Evolutionary conservation across 2,113 vertebrate genomes (phyloP).

Genomic region (Lasiurus cinereus): DNA sequence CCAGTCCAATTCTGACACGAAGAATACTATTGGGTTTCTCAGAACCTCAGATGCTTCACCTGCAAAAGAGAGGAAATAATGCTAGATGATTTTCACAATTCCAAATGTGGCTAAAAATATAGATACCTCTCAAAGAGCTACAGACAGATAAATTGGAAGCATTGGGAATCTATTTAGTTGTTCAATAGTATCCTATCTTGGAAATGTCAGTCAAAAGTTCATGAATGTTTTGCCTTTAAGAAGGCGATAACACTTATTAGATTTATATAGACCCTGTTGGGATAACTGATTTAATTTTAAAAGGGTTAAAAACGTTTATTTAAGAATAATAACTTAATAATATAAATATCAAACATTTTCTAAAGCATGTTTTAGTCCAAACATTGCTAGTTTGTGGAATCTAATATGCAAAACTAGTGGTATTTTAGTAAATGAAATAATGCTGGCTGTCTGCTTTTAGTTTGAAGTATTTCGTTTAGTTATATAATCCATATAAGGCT

Average conservation of each 20-base stretch:
- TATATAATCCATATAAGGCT: background rate
- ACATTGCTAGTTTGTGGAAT: conserved; percentile 34
- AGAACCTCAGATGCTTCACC: background rate
- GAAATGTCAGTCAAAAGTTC: background rate
- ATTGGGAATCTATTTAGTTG: background rate
- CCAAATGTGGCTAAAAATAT: background rate
- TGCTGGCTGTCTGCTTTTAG: background rate
- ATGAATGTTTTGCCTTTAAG: conserved; percentile 14
- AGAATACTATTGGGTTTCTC: background rate
- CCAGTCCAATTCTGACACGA: background rate
- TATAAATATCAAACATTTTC: conserved; percentile 34
- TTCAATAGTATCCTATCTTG: background rate
- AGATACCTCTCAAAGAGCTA: background rate
- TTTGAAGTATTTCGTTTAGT: conserved; percentile 14
- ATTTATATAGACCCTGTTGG: background rate
- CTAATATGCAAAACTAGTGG: conserved; percentile 20
- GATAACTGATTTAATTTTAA: conserved; percentile 35
- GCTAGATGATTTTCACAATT: background rate
- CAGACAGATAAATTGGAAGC: background rate
- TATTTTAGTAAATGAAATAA: conserved; percentile 38
- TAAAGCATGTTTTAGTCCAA: conserved; percentile 40
- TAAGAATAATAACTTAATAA: conserved; percentile 51
- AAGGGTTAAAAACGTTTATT: conserved; percentile 48
- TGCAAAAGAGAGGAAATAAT: background rate
- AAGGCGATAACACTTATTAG: background rate